Evolutionary conservation across 1,140 invertebrate genomes (phyloP).

Genomic region (Trinorchestia longiramus): DNA sequence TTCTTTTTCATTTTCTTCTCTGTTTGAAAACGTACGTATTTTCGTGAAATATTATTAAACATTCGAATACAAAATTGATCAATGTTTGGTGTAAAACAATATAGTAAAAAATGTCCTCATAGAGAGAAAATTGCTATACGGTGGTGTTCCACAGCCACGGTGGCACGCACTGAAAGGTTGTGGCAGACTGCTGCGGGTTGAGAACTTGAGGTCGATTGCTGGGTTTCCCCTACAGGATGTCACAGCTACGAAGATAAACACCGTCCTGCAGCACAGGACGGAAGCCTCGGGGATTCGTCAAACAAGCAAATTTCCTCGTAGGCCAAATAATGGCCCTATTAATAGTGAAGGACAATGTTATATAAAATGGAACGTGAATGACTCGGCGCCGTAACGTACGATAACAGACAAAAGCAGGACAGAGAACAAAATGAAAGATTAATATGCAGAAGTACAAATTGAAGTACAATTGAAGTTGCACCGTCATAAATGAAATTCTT

Average conservation of each 20-base stretch:
- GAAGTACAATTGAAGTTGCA: no score
- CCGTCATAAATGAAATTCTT: no score
- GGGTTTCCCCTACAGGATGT: neutral
- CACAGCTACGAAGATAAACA: neutral
- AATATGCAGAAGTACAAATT: no score
- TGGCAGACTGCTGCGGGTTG: no score
- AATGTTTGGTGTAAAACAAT: neutral
- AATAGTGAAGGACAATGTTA: neutral
- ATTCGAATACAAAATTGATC: neutral
- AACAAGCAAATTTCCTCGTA: constrained; percentile 20
- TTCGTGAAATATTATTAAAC: neutral
- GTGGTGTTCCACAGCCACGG: neutral
- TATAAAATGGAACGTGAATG: neutral
- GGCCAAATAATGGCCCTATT: neutral
- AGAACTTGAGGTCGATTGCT: neutral
- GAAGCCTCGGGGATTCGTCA: neutral
- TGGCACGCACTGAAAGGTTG: neutral
- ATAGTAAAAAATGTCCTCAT: neutral
- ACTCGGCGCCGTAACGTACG: neutral
- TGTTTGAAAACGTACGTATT: neutral
- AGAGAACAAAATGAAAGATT: neutral
- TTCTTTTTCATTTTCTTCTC: neutral
- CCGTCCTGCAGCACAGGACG: neutral
- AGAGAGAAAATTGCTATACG: neutral
- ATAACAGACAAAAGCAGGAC: neutral